A percentile compares a stretch with the other conserved stretches of the same genome.
phyloP scores from a whole-genome alignment of 2,888 invertebrate species.

The Vannuccia rotundouncinata region DNA sequence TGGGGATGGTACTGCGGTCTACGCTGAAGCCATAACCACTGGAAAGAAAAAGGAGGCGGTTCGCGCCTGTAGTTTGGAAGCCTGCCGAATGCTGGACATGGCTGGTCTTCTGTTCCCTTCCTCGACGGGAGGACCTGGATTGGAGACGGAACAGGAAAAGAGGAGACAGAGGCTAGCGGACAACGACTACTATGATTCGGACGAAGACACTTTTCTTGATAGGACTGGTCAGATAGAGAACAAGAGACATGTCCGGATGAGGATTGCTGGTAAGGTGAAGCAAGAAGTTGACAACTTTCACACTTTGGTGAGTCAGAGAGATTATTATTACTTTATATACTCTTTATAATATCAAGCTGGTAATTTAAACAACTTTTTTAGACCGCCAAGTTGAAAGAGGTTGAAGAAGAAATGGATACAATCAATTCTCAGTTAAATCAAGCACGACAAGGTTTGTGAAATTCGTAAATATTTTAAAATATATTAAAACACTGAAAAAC shows the following conservation, averaged over 20 bases:
- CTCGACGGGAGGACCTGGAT: constrained; percentile 67
- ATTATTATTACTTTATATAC: too few species aligned
- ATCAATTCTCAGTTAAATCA: background rate
- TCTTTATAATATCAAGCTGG: too few species aligned
- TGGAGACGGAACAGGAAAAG: constrained; percentile 61
- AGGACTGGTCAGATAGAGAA: constrained; percentile 83
- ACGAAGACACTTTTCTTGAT: constrained; percentile 90
- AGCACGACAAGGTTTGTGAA: background rate
- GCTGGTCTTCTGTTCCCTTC: constrained; percentile 56
- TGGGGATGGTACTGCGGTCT: constrained; percentile 67
- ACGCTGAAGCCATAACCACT: constrained; percentile 80
- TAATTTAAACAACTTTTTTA: too few species aligned
- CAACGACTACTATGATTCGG: constrained; percentile 84
- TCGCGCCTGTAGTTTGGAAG: constrained; percentile 83
- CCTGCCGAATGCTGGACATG: constrained; percentile 76
- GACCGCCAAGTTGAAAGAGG: background rate
- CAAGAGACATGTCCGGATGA: constrained; percentile 73
- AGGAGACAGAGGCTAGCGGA: constrained; percentile 56
- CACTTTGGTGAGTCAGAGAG: background rate
- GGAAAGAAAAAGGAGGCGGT: constrained; percentile 85
- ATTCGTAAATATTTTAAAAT: too few species aligned
- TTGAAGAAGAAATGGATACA: background rate
- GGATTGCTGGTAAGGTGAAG: constrained; percentile 56
- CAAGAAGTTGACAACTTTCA: background rate
- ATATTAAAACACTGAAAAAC: too few species aligned